Base-by-base conservation (phyloP, 2,113 vertebrate species). In the Thryonomys swinderianus region DNA sequence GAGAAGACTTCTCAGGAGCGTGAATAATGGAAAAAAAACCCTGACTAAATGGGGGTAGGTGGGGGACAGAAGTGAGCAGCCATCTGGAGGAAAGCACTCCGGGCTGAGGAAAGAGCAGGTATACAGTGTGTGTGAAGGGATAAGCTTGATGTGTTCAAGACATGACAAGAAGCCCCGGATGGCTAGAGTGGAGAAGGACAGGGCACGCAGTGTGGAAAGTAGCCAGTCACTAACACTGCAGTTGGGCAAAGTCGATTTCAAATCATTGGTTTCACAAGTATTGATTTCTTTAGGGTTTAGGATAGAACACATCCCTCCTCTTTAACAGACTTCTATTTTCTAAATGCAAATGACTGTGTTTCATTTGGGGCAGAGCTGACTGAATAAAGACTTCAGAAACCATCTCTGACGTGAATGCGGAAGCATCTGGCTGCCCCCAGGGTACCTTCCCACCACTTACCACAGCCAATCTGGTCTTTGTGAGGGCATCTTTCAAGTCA, bases 401-500 rank as follows among this genome's bases (percentile, higher is more conserved):
- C 89, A 79, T 92, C 84, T 80, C 62, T 66, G 69, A 94, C 73
- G 10, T 3, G 93, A 95, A 85, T 0, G 0, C 0, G 2, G 85
- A 93, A 66, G 67, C 93, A 94, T 94, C 92, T 96, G 85, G 86
- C 62, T 90, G 64, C 59, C 94, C 86, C 94, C 71, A 0, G 4
- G 81, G 69, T 84, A 79, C 51, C 45, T 92, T 96, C 42, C 59
- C 64, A 61, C 73, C 88, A 91, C 4, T 0, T 88, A 40, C 67
- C 25, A 5, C 91, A 96, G 89, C 84, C 95, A 92, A 80, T 92
- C 97, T 96, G 92, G 87, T 85, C 90, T 95, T 64, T 93, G 91
- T 88, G 82, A 67, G 76, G 67, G 34, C 87, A 82, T 92, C 91
- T 94, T 95, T 94, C 62, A 96, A 40, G 32, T 74, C 25, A 17